Evolutionary conservation across 2,797 vertebrate genomes (phyloP), one percentile per base, ranked within the genome.

Genomic region (Anomalospiza imberbis): DNA sequence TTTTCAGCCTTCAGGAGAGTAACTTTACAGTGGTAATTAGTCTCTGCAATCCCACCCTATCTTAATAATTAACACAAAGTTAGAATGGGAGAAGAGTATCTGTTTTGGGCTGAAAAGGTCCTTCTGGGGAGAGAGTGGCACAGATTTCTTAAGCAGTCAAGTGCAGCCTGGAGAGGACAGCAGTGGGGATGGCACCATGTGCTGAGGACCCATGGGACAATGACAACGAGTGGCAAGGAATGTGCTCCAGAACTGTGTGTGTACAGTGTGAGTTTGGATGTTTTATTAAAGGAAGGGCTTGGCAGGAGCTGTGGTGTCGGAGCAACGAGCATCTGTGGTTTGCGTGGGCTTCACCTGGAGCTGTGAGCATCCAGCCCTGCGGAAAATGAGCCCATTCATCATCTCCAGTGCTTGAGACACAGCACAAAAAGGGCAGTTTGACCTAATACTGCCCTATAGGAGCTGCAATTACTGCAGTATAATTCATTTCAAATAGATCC

Each of bases 1-100:
- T 97, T 98, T 97, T 97, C 97, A 94, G 96, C 91, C 84, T 97
- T 92, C 78, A 88, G 40, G 94, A 96, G 95, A 94, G 96, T 93
- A 94, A 87, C 91, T 92, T 84, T 54, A 80, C 77, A 82, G 76
- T 85, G 79, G 91, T 97, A 97, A 98, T 98, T 98, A 97, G 95
- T 91, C 76, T 75, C 80, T 94, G 76, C 97, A 94, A 91, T 97
- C 97, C 96, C 97, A 96, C 94, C 50, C 85, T 76, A 70, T 96
- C 94, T 96, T 89, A 80, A 50, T 96, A 91, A 87, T 96, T 91
- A 85, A 67, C 58, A 36, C 26, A 58, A 77, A 63, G 32, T 75
- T 88, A 68, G 83, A 34, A 61, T 55, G 34, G 73, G 31, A 55
- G 58, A 57, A 38, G 29, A 50, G 55, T 84, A 32, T 57, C 31